Evolutionary conservation across 2,113 vertebrate genomes (phyloP), one percentile per base, ranked within the genome.

Genomic region (Ageneiosus marmoratus): DNA sequence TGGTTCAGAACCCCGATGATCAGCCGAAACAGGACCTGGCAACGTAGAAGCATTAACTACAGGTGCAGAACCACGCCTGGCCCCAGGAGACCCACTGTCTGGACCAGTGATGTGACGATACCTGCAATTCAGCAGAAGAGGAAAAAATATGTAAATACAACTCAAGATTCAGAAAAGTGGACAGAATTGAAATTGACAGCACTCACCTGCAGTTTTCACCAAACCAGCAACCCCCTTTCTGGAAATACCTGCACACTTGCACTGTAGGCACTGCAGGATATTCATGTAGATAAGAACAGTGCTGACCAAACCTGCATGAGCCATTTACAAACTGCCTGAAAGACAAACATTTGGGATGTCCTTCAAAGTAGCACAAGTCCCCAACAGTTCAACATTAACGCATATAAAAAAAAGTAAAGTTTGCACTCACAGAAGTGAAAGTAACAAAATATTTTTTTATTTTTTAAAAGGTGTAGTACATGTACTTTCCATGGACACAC

Each of bases 161-260:
- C 62, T 27, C 1, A 58, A 32, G 22, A 63, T 16, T 34, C 20
- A 29, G 46, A 20, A 70, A 50, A 56, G 16, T 34, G 10, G 2
- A 16, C 6, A 22, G n/a, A 27, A 55, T 0, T 0, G 69, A 81
- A 46, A 44, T 9, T 29, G 5, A 73, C 74, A 55, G 41, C 20
- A 27, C 53, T 89, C 86, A 97, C 97, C 94, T 94, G 95, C 96
- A 96, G 1, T 24, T 44, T 5, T 95, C 95, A 55, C 96, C 95
- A 1, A 92, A 95, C 90, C 93, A 93, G 88, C 96, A 97, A 80
- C 89, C 89, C 67, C 96, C 95, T 51, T 92, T 92, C 90, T 95
- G 96, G 91, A 95, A 98, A 86, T 95, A 95, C 74, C 93, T 90
- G 91, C 96, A 97, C 86, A 94, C 82, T 56, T 81, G 94, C 37